These are phyloP conservation scores for Chrysopilus asiliformis DNA, from an alignment of 2,888 invertebrate genomes.

Conservation along the genomic window DNA sequence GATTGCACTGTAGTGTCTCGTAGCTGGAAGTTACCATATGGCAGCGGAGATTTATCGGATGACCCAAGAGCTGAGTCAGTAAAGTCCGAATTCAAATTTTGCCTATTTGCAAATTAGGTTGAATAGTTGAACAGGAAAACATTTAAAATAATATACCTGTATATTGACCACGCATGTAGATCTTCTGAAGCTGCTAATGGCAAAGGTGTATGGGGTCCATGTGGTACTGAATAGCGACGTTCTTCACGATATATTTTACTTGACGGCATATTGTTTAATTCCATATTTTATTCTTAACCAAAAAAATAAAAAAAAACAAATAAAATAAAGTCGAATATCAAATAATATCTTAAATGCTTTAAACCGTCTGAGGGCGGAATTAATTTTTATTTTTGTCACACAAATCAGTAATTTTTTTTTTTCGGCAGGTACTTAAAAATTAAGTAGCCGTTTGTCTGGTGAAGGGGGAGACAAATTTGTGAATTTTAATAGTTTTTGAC, in stretches of 20 bases:
- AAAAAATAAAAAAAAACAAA: neutral
- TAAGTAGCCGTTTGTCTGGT: too few relatives aligned
- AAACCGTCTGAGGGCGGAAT: neutral
- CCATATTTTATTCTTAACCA: too few relatives aligned
- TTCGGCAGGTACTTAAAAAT: neutral
- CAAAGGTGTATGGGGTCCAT: constrained; percentile 54
- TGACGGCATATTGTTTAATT: constrained; percentile 32
- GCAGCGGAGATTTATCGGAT: constrained; percentile 82
- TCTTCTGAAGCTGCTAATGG: constrained; percentile 80
- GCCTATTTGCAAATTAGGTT: too few relatives aligned
- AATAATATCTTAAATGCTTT: neutral
- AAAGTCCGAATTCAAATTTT: constrained; percentile 90
- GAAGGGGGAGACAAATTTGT: too few relatives aligned
- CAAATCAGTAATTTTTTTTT: neutral
- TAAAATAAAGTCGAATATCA: neutral
- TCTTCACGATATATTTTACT: constrained; percentile 46
- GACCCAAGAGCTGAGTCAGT: constrained; percentile 88
- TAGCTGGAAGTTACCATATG: constrained; percentile 88
- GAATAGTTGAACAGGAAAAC: neutral
- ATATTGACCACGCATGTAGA: constrained; percentile 92
- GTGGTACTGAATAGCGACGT: constrained; percentile 78
- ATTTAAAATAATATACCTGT: constrained; percentile 44
- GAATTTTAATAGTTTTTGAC: too few relatives aligned
- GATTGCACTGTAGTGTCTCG: constrained; percentile 88
- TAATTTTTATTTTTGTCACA: neutral